A percentile compares a stretch with the other conserved stretches of the same genome.
Evolutionary conservation across 2,888 invertebrate genomes (phyloP).

Genomic region (Lasioglossum malachurum): DNA sequence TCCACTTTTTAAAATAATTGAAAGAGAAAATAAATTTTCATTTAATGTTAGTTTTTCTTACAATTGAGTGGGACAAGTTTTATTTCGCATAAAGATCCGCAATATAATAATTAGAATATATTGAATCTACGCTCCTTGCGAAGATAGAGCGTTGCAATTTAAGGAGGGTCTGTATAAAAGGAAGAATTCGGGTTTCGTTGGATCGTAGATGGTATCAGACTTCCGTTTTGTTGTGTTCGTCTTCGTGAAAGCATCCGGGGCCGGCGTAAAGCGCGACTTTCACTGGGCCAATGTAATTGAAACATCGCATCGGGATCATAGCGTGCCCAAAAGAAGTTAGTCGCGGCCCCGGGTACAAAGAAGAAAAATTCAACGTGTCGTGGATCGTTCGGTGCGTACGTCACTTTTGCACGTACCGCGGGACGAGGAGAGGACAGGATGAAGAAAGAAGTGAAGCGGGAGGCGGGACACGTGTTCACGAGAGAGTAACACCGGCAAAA

Average conservation of each 20-base stretch:
- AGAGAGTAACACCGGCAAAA: conserved; percentile 82
- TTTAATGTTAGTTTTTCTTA: neutral
- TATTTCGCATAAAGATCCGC: neutral
- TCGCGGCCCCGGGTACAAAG: conserved; percentile 2
- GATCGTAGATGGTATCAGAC: neutral
- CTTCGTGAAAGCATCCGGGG: conserved; percentile 21
- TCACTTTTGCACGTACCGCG: conserved; percentile 60
- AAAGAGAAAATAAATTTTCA: neutral
- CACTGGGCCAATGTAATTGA: conserved; percentile 48
- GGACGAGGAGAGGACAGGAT: conserved; percentile 38
- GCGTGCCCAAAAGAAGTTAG: conserved; percentile 50
- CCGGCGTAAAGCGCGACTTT: conserved; percentile 30
- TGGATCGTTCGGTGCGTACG: conserved; percentile 48
- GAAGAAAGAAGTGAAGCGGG: conserved; percentile 57
- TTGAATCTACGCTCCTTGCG: neutral
- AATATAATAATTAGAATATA: neutral
- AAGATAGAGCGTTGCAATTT: no score
- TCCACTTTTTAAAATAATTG: no score
- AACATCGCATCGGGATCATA: conserved; percentile 58
- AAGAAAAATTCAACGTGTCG: conserved; percentile 50
- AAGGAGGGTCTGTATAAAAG: neutral
- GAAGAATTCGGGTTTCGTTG: neutral
- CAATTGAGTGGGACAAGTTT: neutral
- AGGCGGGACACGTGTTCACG: conserved; percentile 78
- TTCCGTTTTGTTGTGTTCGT: neutral